phyloP scores from a whole-genome alignment of 2,797 vertebrate genomes.

The Dicrostonyx torquatus region DNA sequence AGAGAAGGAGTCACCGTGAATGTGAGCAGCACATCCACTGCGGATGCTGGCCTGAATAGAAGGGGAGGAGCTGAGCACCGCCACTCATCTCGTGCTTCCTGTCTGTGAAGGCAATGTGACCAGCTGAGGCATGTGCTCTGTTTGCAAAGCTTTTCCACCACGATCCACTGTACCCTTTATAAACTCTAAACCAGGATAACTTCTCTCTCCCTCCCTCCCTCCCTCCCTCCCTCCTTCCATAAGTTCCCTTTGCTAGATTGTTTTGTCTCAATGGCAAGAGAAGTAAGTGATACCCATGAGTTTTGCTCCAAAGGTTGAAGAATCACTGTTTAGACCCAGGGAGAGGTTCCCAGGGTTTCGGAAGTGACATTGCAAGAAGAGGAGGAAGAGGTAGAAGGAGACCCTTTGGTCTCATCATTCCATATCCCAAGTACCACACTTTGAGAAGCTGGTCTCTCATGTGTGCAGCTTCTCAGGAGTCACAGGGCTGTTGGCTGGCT shows the following conservation, averaged over 20 bases:
- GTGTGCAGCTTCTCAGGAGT: neutral
- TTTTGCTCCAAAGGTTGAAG: constrained; percentile 12
- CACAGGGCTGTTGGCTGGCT: neutral
- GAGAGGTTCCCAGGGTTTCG: neutral
- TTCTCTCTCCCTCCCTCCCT: too few species aligned
- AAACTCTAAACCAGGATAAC: neutral
- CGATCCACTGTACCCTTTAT: too few species aligned
- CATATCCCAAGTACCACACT: neutral
- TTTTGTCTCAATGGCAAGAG: neutral
- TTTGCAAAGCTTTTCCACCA: neutral
- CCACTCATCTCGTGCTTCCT: neutral
- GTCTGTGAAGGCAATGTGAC: neutral
- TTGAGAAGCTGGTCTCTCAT: neutral
- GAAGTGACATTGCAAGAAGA: neutral
- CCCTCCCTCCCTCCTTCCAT: neutral
- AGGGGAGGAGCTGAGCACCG: neutral
- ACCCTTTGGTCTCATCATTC: too few species aligned
- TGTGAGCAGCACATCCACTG: neutral
- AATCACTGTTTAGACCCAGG: neutral
- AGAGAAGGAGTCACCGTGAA: neutral
- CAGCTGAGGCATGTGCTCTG: neutral
- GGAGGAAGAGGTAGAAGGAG: neutral
- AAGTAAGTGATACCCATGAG: neutral
- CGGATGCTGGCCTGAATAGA: neutral
- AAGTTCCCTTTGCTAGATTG: neutral